These are phyloP conservation scores for Lepidocyrtinus sp. DNA, from an alignment of 2,888 invertebrate genomes.

Conservation along the genomic window DNA sequence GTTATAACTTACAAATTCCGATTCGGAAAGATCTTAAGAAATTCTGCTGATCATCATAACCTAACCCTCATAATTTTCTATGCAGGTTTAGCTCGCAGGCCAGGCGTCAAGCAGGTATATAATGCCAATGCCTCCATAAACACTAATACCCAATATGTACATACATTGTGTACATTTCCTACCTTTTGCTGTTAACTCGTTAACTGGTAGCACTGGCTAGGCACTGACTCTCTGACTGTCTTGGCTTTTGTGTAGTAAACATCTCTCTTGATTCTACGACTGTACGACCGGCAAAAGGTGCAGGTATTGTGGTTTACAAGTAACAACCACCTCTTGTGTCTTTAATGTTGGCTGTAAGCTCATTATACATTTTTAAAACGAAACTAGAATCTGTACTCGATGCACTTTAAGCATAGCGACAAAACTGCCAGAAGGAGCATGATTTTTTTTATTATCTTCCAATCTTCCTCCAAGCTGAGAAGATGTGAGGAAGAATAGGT, in stretches of 20 bases:
- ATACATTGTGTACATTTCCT: neutral
- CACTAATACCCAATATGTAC: neutral
- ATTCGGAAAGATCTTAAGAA: neutral
- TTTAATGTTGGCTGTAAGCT: neutral
- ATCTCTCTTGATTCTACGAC: neutral
- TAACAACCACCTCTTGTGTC: neutral
- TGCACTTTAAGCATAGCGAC: neutral
- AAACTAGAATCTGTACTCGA: neutral
- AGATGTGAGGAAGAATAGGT: neutral
- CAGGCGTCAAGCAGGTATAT: neutral
- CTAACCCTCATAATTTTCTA: neutral
- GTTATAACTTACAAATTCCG: neutral
- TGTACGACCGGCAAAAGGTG: neutral
- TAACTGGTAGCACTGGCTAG: neutral
- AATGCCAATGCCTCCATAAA: neutral
- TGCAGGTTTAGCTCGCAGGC: neutral
- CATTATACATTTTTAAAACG: neutral
- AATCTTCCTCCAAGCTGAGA: neutral
- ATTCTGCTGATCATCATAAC: neutral
- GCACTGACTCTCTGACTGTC: too few relatives aligned
- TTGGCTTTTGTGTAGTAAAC: neutral
- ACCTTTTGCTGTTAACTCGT: neutral
- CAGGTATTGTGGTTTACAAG: neutral
- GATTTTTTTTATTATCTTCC: neutral
- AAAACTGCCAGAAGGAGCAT: neutral